Evolutionary conservation across 2,797 vertebrate species (phyloP), one percentile per base, ranked within the genome.

Genomic region (Lutjanus campechanus): DNA sequence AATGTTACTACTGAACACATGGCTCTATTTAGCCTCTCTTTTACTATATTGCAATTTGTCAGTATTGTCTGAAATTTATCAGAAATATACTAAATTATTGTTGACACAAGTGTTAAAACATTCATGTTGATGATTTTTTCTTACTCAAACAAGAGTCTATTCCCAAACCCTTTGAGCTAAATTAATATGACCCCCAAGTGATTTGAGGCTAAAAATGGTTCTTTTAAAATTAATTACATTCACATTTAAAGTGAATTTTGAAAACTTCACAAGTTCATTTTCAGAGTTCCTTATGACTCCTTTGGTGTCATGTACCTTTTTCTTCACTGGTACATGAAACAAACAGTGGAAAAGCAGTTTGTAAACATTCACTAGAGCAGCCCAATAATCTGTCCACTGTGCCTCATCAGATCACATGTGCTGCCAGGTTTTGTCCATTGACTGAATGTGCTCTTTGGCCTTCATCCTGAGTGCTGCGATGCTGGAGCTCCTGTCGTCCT

Each of bases 371-470:
- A 85, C 11, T 17, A 58, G 61, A 86, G 74, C 74, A 73, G 55
- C 55, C 79, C n/a, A 78, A 55, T 61, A 82, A 69, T 77, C 62
- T 59, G 6, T 82, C 74, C 61, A 46, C 20, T n/a, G 29, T 54
- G 22, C 54, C 51, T 62, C 44, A 41, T 69, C 22, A 13, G 54
- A 76, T 97, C 96, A 98, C 93, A 97, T 98, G 17, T 96, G 96
- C 56, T 97, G 97, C 97, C 98, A 99, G 80, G 96, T 97, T 95
- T 98, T 98, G 92, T 97, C 97, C 92, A 97, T 97, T 40, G 96
- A 97, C 90, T 98, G 98, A 83, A 97, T 96, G 73, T 99, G 97
- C 92, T 98, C 97, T 95, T 98, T 97, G 89, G 97, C 97, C 91
- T 98, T 98, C 96, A 98, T 97, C 87, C 97, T 95, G 77, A 98